Conservation (phyloP, 2,113 vertebrate genomes). For the Mandrillus leucophaeus region DNA sequence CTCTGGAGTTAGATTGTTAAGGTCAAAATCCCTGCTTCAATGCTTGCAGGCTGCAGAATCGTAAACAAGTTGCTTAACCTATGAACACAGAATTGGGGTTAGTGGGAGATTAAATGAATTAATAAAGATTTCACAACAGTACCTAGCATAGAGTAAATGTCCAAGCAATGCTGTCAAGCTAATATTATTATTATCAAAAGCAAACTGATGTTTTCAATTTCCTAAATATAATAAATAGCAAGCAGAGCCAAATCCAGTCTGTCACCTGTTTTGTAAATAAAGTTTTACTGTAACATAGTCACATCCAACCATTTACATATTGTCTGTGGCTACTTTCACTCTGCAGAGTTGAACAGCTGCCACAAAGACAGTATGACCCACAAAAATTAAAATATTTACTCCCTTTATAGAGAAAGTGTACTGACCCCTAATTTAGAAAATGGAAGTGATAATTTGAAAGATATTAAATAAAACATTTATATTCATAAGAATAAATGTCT, state of each 20-base stretch:
- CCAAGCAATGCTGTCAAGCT: neutral
- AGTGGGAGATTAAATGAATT: neutral
- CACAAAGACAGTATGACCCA: neutral
- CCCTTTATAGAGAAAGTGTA: neutral
- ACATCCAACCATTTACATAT: neutral
- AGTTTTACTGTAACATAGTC: neutral
- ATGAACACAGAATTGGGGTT: neutral
- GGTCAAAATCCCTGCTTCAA: neutral
- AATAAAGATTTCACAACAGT: neutral
- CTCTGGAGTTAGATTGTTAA: neutral
- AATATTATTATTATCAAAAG: neutral
- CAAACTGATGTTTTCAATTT: neutral
- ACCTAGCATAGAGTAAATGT: neutral
- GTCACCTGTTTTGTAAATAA: constrained; percentile 15
- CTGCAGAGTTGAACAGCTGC: neutral
- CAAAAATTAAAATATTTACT: neutral
- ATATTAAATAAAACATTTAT: constrained; percentile 2
- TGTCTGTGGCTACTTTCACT: neutral
- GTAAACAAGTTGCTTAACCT: neutral
- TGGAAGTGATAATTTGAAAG: neutral
- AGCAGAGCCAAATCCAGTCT: neutral
- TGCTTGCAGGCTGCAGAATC: neutral
- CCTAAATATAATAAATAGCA: neutral
- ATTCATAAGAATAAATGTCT: neutral
- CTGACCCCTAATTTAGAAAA: neutral